Percentiles rank a stretch among this genome's conserved stretches.
phyloP scores from a whole-genome alignment of 2,113 vertebrate genomes.

The Cheilinus undulatus region DNA sequence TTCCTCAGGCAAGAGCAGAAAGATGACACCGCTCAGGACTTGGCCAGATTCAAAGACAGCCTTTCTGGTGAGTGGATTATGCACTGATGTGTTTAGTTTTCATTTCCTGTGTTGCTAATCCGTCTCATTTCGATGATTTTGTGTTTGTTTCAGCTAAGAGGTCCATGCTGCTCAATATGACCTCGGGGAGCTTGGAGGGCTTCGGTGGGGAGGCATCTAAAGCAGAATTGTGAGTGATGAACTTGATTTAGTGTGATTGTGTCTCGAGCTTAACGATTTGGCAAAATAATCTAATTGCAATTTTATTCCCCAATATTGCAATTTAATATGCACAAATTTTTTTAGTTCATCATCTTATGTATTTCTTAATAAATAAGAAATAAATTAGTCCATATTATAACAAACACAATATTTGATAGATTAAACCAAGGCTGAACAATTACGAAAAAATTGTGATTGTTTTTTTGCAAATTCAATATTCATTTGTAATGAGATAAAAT shows the following conservation, averaged over 20 bases:
- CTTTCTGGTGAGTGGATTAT: conserved; percentile 69
- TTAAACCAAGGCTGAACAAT: too few relatives aligned
- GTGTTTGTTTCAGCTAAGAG: conserved; percentile 77
- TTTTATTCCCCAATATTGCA: too few relatives aligned
- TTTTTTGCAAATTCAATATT: too few relatives aligned
- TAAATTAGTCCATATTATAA: too few relatives aligned
- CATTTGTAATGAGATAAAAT: too few relatives aligned
- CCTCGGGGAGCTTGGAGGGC: conserved; percentile 87
- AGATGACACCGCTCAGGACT: conserved; percentile 71
- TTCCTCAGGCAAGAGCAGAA: conserved; percentile 67
- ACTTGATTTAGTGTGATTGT: neutral
- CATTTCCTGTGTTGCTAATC: neutral
- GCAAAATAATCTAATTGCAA: too few relatives aligned
- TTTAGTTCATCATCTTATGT: too few relatives aligned
- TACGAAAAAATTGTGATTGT: too few relatives aligned
- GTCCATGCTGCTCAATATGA: conserved; percentile 79
- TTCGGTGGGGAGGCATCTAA: conserved; percentile 87
- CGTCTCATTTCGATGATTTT: neutral
- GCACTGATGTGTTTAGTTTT: neutral
- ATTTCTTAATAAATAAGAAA: too few relatives aligned
- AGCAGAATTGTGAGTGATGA: conserved; percentile 88
- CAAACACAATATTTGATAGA: too few relatives aligned
- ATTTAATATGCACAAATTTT: too few relatives aligned
- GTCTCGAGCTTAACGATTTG: neutral
- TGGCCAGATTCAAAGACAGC: conserved; percentile 68